phyloP scores from a whole-genome alignment of 2,113 vertebrate species.

The Pelodiscus sinensis region DNA sequence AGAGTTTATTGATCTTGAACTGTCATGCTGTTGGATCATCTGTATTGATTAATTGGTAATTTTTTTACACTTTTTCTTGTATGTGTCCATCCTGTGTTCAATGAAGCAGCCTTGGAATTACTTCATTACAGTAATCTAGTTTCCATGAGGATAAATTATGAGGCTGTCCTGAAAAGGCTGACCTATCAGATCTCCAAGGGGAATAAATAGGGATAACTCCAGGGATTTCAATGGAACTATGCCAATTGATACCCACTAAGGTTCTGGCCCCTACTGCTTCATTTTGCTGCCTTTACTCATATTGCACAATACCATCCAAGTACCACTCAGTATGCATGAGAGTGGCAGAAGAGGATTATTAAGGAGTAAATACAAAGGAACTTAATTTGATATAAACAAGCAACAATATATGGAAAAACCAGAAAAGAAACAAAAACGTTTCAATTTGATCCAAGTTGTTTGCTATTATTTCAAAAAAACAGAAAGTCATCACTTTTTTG shows the following conservation, averaged over 20 bases:
- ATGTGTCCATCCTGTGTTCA: not conserved
- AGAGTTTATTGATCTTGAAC: slow-evolving; percentile 7
- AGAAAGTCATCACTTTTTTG: not conserved
- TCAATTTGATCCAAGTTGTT: not conserved
- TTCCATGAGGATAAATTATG: slow-evolving; percentile 11
- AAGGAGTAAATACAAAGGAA: not conserved
- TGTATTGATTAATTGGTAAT: slow-evolving; percentile 40
- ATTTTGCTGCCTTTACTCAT: not conserved
- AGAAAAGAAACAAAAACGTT: not conserved
- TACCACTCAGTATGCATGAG: not conserved
- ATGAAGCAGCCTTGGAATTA: not conserved
- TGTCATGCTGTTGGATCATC: not conserved
- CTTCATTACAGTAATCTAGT: not conserved
- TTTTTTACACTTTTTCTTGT: slow-evolving; percentile 1
- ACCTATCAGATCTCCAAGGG: fast-evolving
- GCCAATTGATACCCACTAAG: not conserved
- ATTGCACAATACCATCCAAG: not conserved
- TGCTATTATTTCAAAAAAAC: not conserved
- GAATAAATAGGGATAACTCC: not conserved
- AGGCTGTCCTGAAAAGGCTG: not conserved
- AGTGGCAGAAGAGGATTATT: not conserved
- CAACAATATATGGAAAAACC: not conserved
- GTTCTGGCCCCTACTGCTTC: not conserved
- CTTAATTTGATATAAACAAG: not conserved
- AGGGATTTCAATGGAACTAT: not conserved